Evolutionary conservation across 2,797 vertebrate genomes (phyloP), one percentile per base, ranked within the genome.

Genomic region (Chanos chanos): DNA sequence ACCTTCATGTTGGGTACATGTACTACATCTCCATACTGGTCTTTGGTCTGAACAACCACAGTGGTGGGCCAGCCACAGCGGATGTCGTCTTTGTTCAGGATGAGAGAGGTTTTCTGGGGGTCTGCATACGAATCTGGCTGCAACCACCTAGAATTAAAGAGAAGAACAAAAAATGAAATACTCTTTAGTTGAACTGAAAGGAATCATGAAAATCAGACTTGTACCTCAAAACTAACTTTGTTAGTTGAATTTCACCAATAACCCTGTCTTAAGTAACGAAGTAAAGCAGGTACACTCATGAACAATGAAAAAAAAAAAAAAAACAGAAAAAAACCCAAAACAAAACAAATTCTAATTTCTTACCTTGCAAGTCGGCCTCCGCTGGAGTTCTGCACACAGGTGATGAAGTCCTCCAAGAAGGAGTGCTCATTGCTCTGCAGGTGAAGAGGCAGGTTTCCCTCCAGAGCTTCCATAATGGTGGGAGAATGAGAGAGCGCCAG

Each of bases 1-100:
- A 97, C 96, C 93, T 98, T 99, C 94, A 99, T 98, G 80, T 94
- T 97, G 49, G 96, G 97, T 73, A 98, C 97, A 56, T 99, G 96
- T 64, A 99, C 97, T 71, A 97, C 93, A 67, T 98, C 97, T 7
- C 95, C 97, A 77, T 99, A 99, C 64, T 99, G 96, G 86, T 99
- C 97, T 87, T 99, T 98, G 62, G 97, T 99, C 82, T 99, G 96
- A 7, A 99, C 94, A 0, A 92, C 95, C 74, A 99, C 94, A 18
- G 94, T 93, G 22, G 97, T 89, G 25, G 97, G 97, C 97, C 97
- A 99, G 30, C 97, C 95, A 71, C 97, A 99, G 41, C 96, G 90
- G 59, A 99, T 96, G 70, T 99, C 96, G 72, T 99, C 96, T 85
- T 98, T 99, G 87, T 99, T 98, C 33, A 99, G 84, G 71, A 99